Evolutionary conservation across 2,113 vertebrate species (phyloP).

Genomic region (Plecotus auritus): DNA sequence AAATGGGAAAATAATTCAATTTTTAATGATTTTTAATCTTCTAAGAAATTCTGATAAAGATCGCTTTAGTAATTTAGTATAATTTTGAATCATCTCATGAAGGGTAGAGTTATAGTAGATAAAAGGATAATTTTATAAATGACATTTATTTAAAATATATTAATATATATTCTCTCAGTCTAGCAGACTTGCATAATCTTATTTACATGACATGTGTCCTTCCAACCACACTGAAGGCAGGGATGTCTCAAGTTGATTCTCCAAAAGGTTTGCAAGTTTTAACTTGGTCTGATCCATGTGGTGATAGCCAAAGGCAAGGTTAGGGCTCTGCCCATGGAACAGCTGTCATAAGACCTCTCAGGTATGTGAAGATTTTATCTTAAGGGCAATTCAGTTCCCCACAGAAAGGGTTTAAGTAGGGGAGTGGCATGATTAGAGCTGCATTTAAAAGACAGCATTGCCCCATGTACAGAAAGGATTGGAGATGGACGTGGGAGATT

Average conservation of each 20-base stretch:
- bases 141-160: not conserved
- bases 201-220: not conserved
- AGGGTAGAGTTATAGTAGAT: not conserved
- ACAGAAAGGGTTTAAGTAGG: not conserved
- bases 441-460: not conserved
- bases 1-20: not conserved
- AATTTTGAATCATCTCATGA: not conserved
- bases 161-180: not conserved
- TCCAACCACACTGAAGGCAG: not conserved
- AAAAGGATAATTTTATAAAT: slow-evolving; percentile 15
- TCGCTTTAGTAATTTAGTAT: not conserved
- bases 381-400: not conserved
- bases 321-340: not conserved
- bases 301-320: not conserved
- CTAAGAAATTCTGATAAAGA: not conserved
- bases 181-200: not conserved
- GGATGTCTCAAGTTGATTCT: not conserved
- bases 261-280: not conserved
- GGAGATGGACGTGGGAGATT: not conserved
- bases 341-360: not conserved
- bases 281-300: not conserved
- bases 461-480: not conserved
- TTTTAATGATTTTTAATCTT: slow-evolving; percentile 2
- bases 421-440: not conserved
- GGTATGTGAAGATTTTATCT: not conserved